Percentiles rank a stretch among this genome's conserved stretches.
Evolutionary conservation across 1,140 invertebrate genomes (phyloP).

Genomic region (Euglossa dilemma): DNA sequence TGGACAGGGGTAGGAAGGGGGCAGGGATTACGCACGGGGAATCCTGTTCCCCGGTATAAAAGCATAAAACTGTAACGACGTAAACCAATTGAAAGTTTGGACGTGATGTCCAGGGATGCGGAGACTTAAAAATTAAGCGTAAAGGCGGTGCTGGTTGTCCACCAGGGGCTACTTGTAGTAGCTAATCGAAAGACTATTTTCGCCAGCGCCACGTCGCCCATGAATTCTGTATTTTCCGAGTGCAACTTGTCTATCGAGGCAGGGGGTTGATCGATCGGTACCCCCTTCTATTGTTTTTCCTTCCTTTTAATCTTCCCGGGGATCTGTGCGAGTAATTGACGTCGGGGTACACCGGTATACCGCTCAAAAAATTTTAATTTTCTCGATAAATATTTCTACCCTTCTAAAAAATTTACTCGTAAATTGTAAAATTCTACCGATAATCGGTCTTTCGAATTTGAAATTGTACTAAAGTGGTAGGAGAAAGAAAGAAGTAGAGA

Average conservation of each 20-base stretch:
- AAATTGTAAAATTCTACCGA: too few species aligned
- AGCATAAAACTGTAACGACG: background rate
- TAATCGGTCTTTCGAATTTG: too few species aligned
- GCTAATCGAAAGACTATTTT: background rate
- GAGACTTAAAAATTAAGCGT: background rate
- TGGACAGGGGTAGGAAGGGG: background rate
- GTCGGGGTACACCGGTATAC: too few species aligned
- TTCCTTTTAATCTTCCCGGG: background rate
- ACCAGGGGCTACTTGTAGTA: background rate
- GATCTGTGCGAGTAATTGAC: too few species aligned
- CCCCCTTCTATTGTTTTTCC: too few species aligned
- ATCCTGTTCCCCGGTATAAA: background rate
- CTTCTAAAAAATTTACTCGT: too few species aligned
- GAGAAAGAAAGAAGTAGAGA: too few species aligned
- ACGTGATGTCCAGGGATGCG: background rate
- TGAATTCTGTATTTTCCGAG: background rate
- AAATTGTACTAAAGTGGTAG: too few species aligned
- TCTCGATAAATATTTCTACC: too few species aligned
- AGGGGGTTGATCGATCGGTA: background rate
- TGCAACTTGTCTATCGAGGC: background rate
- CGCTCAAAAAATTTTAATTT: too few species aligned
- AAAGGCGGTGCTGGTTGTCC: background rate
- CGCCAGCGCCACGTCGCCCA: background rate
- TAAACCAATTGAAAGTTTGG: background rate
- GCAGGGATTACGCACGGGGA: background rate